Percentiles rank a stretch among this genome's conserved stretches.
Evolutionary conservation across 1,140 invertebrate species (phyloP).

Genomic region (Neodiprion lecontei): DNA sequence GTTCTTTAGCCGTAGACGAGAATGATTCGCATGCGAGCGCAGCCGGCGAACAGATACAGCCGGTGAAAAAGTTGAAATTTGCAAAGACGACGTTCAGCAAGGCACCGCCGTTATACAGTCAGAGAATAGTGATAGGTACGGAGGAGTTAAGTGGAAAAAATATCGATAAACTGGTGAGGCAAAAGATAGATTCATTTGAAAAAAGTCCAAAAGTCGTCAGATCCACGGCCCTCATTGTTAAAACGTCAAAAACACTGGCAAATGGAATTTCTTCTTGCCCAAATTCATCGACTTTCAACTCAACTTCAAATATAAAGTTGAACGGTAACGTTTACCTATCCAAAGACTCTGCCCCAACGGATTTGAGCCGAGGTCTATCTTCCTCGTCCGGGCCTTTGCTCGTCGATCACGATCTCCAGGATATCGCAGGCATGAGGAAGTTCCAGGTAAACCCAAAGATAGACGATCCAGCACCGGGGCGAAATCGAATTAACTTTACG

Average conservation of each 20-base stretch:
- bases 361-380: not conserved
- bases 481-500: not conserved
- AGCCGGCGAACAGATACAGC: conserved; percentile 51
- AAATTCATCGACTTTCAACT: not conserved
- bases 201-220: conserved; percentile 55
- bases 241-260: conserved; percentile 48
- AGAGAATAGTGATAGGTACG: conserved; percentile 59
- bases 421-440: not conserved
- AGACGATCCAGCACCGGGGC: not conserved
- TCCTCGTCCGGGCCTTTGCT: not conserved
- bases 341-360: not conserved
- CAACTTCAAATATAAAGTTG: not conserved
- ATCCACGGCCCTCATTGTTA: conserved; percentile 58
- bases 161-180: conserved; percentile 54
- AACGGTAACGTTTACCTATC: conserved; percentile 3
- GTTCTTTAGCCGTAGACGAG: conserved; percentile 62
- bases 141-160: conserved; percentile 54
- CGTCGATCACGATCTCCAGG: not conserved
- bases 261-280: not conserved
- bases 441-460: not conserved
- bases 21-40: conserved; percentile 61
- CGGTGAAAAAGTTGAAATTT: conserved; percentile 56
- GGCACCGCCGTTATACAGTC: conserved; percentile 54
- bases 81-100: conserved; percentile 56
- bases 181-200: conserved; percentile 53